phyloP scores from a whole-genome alignment of 2,113 vertebrate species.

The Seriola dumerili region DNA sequence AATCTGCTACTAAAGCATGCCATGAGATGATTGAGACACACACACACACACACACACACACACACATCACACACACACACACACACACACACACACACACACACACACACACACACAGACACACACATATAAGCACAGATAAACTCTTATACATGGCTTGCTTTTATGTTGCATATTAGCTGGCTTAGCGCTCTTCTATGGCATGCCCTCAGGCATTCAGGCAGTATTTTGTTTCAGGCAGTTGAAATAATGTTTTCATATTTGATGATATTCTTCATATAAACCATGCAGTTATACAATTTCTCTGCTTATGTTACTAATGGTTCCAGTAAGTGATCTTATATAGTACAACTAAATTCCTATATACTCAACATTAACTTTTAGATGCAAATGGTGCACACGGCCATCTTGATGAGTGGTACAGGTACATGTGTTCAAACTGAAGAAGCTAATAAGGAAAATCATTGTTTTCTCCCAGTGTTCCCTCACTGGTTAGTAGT shows the following conservation, averaged over 20 bases:
- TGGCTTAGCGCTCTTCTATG: background rate
- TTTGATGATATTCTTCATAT: background rate
- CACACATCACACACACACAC: background rate
- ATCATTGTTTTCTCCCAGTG: background rate
- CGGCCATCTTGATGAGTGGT: background rate
- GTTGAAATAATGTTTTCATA: background rate
- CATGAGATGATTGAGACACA: background rate
- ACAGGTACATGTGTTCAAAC: background rate
- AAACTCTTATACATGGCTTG: background rate
- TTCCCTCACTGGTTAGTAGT: background rate
- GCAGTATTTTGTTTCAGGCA: background rate
- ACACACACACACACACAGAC: background rate
- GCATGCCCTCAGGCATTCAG: background rate
- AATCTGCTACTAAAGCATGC: conserved; percentile 38
- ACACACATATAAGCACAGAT: background rate
- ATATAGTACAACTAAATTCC: background rate
- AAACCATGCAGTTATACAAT: background rate
- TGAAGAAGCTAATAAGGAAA: background rate
- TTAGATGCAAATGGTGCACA: background rate
- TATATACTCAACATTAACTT: background rate
- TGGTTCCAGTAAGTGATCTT: background rate
- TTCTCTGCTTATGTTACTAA: background rate
- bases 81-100: background rate
- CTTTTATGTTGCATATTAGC: conserved; percentile 8
- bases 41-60: background rate